Conservation (phyloP, 2,797 vertebrate genomes). For the Cuniculus paca region DNA sequence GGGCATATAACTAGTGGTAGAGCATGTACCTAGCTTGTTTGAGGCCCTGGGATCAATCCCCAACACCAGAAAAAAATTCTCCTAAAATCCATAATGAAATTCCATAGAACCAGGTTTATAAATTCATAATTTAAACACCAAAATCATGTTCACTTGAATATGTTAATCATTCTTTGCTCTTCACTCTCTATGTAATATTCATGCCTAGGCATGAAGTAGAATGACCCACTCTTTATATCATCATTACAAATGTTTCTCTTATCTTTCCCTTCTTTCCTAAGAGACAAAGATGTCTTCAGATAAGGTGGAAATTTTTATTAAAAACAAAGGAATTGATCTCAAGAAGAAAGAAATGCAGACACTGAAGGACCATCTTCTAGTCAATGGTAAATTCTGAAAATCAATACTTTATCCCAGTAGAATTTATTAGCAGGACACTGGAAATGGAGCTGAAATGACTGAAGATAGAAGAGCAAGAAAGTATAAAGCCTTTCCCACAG, state of each 20-base stretch:
- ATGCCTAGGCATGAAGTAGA: not conserved
- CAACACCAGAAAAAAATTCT: not conserved
- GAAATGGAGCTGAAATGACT: not conserved
- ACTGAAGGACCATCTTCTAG: not conserved
- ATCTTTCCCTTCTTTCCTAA: conserved; percentile 57
- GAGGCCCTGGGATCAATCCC: not conserved
- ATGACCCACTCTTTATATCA: not conserved
- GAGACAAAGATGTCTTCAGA: conserved; percentile 37
- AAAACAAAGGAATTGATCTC: conserved; percentile 4
- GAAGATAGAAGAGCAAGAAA: not conserved
- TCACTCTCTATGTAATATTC: not conserved
- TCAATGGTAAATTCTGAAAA: conserved; percentile 48
- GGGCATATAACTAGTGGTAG: not conserved
- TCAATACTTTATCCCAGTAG: not conserved
- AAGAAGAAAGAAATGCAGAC: conserved; percentile 9
- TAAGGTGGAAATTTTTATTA: conserved; percentile 38
- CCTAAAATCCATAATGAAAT: not conserved
- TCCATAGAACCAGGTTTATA: not conserved
- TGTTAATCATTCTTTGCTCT: not conserved
- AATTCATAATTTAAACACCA: not conserved
- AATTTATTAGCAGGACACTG: not conserved
- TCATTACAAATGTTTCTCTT: conserved; percentile 26
- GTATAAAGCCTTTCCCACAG: not conserved
- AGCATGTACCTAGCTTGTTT: not conserved
- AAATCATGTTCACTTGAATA: not conserved